These are phyloP conservation scores for Amblyopsis rosae DNA, from an alignment of 2,113 vertebrate genomes.

Conservation along the genomic window DNA sequence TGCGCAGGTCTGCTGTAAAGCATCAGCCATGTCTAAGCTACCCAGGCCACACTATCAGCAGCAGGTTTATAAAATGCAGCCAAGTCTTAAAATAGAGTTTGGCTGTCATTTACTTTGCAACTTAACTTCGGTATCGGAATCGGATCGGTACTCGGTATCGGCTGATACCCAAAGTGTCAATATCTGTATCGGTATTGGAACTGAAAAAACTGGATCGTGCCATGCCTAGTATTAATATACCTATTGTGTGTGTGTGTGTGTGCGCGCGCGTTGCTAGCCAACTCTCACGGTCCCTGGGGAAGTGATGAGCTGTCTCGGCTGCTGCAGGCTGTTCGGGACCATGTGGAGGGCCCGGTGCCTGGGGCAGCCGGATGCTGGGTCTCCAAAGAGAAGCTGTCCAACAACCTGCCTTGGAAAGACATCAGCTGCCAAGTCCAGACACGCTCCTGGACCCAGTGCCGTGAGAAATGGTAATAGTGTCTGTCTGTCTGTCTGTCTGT, in stretches of 20 bases:
- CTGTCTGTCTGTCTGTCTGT: background rate
- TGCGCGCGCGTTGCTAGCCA: conserved; percentile 8
- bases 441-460: conserved; percentile 56
- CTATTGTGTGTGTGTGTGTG: background rate
- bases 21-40: too few species aligned
- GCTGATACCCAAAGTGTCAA: too few species aligned
- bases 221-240: too few species aligned
- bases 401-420: conserved; percentile 62
- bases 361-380: conserved; percentile 3
- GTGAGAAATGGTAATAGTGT: conserved; percentile 53
- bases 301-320: conserved; percentile 38
- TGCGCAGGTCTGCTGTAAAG: too few species aligned
- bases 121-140: too few species aligned
- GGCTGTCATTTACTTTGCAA: background rate
- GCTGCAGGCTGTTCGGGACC: conserved; percentile 34
- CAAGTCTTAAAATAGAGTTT: too few species aligned
- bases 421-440: conserved; percentile 54
- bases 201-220: too few species aligned
- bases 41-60: too few species aligned
- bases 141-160: too few species aligned
- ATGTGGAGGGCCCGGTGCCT: conserved; percentile 34
- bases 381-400: conserved; percentile 54
- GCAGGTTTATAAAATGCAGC: too few species aligned
- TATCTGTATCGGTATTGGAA: too few species aligned
- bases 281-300: conserved; percentile 18